phyloP scores from a whole-genome alignment of 2,797 vertebrate genomes.

The Todus mexicanus region DNA sequence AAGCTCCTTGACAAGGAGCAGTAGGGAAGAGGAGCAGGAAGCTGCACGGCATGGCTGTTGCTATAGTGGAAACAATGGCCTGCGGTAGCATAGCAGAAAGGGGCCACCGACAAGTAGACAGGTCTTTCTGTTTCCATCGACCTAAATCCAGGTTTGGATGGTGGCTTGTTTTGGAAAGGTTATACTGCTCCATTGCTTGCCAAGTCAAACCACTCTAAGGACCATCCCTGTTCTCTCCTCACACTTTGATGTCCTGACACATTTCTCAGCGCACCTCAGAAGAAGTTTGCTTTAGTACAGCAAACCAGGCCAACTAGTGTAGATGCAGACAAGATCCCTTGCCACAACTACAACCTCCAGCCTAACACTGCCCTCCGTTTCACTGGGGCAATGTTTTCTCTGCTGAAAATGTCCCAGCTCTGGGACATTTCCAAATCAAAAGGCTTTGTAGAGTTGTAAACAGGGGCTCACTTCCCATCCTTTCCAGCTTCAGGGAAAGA shows the following conservation, averaged over 20 bases:
- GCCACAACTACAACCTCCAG: background rate
- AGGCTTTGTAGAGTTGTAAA: background rate
- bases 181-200: background rate
- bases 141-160: background rate
- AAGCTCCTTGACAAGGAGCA: rapidly evolving
- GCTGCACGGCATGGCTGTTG: background rate
- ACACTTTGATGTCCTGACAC: background rate
- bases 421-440: background rate
- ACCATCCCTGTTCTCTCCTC: background rate
- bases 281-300: background rate
- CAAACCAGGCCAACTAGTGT: background rate
- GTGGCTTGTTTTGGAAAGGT: background rate
- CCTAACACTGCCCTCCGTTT: background rate
- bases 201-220: background rate
- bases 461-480: background rate
- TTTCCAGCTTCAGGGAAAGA: background rate
- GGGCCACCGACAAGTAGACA: background rate
- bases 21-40: background rate
- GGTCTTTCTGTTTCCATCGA: background rate
- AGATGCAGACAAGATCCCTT: background rate
- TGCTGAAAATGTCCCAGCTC: background rate
- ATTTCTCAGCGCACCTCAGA: background rate
- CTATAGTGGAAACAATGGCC: background rate
- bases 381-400: background rate
- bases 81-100: background rate